Evolutionary conservation across 1,140 invertebrate species (phyloP).

Genomic region (Coboldia fuscipes): DNA sequence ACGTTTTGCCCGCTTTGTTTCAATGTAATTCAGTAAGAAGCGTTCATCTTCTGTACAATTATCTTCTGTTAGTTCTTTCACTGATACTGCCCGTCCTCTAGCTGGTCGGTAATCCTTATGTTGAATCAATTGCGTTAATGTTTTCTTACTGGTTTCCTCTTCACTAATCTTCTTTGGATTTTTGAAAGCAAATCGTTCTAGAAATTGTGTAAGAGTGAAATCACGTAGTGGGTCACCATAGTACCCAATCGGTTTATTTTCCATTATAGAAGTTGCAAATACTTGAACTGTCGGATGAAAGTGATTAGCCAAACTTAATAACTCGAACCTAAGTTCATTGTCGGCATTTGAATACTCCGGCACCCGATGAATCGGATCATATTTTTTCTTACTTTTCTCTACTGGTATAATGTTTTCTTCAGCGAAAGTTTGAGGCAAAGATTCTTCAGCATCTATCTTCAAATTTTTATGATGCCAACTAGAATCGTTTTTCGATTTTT

Average conservation of each 20-base stretch:
- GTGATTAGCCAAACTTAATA: slow-evolving; percentile 45
- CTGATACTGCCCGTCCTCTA: slow-evolving; percentile 13
- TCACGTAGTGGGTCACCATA: slow-evolving; percentile 82
- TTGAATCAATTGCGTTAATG: slow-evolving; percentile 6
- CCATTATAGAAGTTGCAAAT: slow-evolving; percentile 73
- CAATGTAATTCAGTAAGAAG: slow-evolving; percentile 19
- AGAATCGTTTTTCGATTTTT: not conserved
- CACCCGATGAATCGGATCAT: slow-evolving; percentile 59
- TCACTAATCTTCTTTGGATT: slow-evolving; percentile 65
- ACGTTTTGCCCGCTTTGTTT: slow-evolving; percentile 17
- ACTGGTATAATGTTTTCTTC: slow-evolving; percentile 8
- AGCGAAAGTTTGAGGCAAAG: not conserved
- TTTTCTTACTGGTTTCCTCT: slow-evolving; percentile 20
- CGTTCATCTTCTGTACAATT: slow-evolving; percentile 19
- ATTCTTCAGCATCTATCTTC: not conserved
- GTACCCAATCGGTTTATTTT: slow-evolving; percentile 51
- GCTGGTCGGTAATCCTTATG: slow-evolving; percentile 11
- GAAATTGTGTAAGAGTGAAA: slow-evolving; percentile 69
- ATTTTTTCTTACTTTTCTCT: slow-evolving; percentile 20
- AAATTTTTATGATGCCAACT: slow-evolving; percentile 14
- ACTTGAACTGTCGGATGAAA: slow-evolving; percentile 81
- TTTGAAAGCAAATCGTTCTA: slow-evolving; percentile 89
- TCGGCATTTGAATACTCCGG: slow-evolving; percentile 61
- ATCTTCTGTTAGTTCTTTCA: slow-evolving; percentile 12
- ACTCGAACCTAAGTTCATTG: slow-evolving; percentile 43